Conservation (phyloP, 2,888 invertebrate genomes). For the Agrotis clavis region DNA sequence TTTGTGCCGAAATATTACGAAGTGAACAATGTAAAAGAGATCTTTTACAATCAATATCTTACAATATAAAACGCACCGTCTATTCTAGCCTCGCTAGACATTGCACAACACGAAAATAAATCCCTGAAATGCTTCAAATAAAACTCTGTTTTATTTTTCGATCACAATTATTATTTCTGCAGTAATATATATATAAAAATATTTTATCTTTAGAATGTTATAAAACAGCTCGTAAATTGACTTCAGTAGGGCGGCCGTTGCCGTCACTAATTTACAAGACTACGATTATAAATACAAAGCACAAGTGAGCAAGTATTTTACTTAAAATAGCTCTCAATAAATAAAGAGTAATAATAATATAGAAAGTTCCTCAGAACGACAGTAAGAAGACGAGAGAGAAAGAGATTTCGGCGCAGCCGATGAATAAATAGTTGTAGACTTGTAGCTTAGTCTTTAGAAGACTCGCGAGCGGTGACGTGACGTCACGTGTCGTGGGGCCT, state of each 20-base stretch:
- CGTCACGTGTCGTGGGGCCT: constrained; percentile 63
- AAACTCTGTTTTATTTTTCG: constrained; percentile 90
- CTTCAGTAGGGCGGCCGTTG: constrained; percentile 79
- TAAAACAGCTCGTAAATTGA: constrained; percentile 86
- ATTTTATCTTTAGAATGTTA: constrained; percentile 80
- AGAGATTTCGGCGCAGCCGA: constrained; percentile 58
- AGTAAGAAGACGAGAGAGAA: constrained; percentile 47
- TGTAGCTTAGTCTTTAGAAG: constrained; percentile 62
- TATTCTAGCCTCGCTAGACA: constrained; percentile 88
- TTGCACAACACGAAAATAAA: constrained; percentile 86
- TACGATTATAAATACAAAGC: constrained; percentile 85
- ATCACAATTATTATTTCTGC: constrained; percentile 88
- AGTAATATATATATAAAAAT: constrained; percentile 87
- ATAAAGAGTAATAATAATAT: constrained; percentile 66
- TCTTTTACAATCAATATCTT: constrained; percentile 76
- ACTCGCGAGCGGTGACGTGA: constrained; percentile 69
- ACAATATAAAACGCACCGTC: constrained; percentile 80
- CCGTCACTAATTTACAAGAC: constrained; percentile 72
- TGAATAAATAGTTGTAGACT: constrained; percentile 58
- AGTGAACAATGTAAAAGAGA: constrained; percentile 75
- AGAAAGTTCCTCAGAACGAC: constrained; percentile 21
- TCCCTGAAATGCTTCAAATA: constrained; percentile 90
- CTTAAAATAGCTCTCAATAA: constrained; percentile 78
- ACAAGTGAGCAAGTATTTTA: constrained; percentile 86
- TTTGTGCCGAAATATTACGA: constrained; percentile 80